Evolutionary conservation across 1,140 invertebrate genomes (phyloP).

Genomic region (Temnothorax longispinosus): DNA sequence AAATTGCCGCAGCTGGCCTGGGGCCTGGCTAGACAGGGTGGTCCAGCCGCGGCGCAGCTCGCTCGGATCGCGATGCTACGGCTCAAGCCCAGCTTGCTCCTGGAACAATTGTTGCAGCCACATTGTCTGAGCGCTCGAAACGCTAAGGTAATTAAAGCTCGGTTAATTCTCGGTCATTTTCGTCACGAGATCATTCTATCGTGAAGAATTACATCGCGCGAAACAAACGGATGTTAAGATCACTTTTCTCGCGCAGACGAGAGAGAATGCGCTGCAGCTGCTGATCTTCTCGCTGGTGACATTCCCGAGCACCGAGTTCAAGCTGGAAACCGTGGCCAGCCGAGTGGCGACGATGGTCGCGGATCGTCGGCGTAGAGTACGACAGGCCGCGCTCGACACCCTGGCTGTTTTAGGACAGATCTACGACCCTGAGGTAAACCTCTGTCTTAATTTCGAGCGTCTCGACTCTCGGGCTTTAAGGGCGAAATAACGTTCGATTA

Average conservation of each 20-base stretch:
- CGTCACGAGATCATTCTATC: not conserved
- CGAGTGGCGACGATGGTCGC: conserved; percentile 87
- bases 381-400: conserved; percentile 93
- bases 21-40: conserved; percentile 87
- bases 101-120: conserved; percentile 88
- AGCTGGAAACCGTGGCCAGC: conserved; percentile 88
- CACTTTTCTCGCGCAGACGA: conserved; percentile 84
- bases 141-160: conserved; percentile 84
- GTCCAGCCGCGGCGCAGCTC: conserved; percentile 86
- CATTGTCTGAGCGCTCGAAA: conserved; percentile 89
- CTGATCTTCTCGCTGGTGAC: conserved; percentile 91
- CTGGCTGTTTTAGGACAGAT: conserved; percentile 92
- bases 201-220: no score
- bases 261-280: conserved; percentile 92
- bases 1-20: conserved; percentile 86
- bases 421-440: conserved; percentile 85
- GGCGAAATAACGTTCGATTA: not conserved
- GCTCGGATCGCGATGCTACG: conserved; percentile 89
- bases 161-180: not conserved
- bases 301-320: conserved; percentile 93
- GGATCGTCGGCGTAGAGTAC: conserved; percentile 90
- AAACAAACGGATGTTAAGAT: not conserved
- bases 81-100: conserved; percentile 88
- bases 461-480: not conserved
- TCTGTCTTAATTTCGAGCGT: not conserved